Base-by-base conservation (phyloP, 1,140 invertebrate species). In the Capitella teleta region DNA sequence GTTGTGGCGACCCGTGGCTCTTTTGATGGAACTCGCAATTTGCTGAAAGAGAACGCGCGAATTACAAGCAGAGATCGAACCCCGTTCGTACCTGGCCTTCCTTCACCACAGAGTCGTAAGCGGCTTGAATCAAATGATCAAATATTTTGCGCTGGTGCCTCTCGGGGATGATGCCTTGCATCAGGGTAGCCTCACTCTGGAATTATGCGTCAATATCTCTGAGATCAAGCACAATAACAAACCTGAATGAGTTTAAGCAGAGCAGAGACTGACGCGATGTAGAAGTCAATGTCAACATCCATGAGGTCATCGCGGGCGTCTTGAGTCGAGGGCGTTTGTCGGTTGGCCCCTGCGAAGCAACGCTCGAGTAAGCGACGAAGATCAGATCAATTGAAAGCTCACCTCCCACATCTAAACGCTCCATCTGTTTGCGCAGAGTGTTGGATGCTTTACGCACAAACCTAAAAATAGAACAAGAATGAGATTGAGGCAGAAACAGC, bases 11-110 rank as follows among this genome's bases (percentile, higher is more conserved):
- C 77, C 76, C 38, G 88, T 85, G 58, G 84, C 86, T 54, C 84
- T 80, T 66, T 86, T 82, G 0, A 85, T 85, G 57, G 82, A 73
- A 5, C 77, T 71, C 1, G 84, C 85, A 55, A 90, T 83, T 57
- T 81, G 81, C 79, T 83, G 50, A 41, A 73, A 74, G 58, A 19
- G 18, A 14, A 44, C n/a, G n/a, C n/a, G n/a, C n/a, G n/a, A n/a
- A n/a, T n/a, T n/a, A n/a, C n/a, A n/a, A n/a, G n/a, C n/a, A n/a
- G n/a, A n/a, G n/a, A n/a, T n/a, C n/a, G n/a, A n/a, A n/a, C n/a
- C n/a, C n/a, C n/a, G n/a, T n/a, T n/a, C n/a, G n/a, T 40, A 84
- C 82, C 68, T 92, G 87, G 47, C 86, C 87, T 66, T 90, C 87
- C 49, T 80, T 79, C 5, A 88, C 84, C 5, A 94, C 81, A 42